Evolutionary conservation across 2,113 vertebrate genomes (phyloP), one percentile per base, ranked within the genome.

Genomic region (Pygoscelis adeliae): DNA sequence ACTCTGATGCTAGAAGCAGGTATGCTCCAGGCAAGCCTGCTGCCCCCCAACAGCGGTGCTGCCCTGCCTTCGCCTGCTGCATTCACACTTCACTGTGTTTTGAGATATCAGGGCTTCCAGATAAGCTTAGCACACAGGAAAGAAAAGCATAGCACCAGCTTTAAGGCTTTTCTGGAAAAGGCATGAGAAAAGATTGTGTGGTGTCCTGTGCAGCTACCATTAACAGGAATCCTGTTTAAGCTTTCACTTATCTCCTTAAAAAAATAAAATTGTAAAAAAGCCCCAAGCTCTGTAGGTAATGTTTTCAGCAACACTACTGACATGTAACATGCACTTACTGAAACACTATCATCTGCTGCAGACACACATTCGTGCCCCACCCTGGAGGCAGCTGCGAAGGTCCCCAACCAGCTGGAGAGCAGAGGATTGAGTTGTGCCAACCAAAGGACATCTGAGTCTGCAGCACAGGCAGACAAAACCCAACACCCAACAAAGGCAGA

Each of bases 371-470:
- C 29, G 0, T 34, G 71, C 87, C 79, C 95, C 94, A 95, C 97
- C 97, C 97, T 72, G 58, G 26, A 80, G 78, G 27, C 94, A 91
- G 86, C 88, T 85, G 83, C 3, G 2, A 63, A 65, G 74, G 84
- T 81, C 55, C 50, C 46, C 67, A n/a, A 79, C 9, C 84, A 90
- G 90, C 79, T 90, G 89, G 58, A 73, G 59, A 49, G 58, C 61
- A 87, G 50, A 83, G 55, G 46, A 85, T 42, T n/a, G 83, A 91
- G 71, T 1, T 83, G 66, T 80, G 93, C 93, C 89, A 96, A 76
- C 5, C 53, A 70, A 79, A 90, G 67, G 74, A 77, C 84, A 87
- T 30, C 61, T 0, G 5, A 87, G 21, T 36, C 46, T 26, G 27
- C 40, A 93, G 58, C 44, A 72, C 30, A 62, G 25, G 67, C 83